Evolutionary conservation across 2,113 vertebrate genomes (phyloP), one percentile per base, ranked within the genome.

Genomic region (Salvelinus namaycush): DNA sequence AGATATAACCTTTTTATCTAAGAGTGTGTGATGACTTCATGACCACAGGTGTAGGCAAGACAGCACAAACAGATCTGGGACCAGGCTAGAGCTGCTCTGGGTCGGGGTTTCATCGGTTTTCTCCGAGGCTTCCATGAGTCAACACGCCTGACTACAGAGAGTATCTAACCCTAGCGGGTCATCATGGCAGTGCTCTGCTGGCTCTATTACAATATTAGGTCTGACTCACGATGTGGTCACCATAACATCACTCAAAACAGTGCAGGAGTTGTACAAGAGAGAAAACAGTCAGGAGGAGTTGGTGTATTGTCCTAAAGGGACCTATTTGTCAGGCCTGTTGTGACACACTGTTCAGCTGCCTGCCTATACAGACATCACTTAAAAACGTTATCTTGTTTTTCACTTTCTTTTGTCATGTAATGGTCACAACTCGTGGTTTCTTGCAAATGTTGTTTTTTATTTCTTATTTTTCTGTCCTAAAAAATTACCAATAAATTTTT

Each of bases 71-170:
- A 60, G n/a, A n/a, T 60, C 18, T 60, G 57, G 57, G 4, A 60
- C 16, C 14, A n/a, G 57, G 57, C 14, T 5, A 16, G n/a, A n/a
- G 16, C 76, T 27, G 68, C 71, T 75, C 78, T 11, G 39, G 39
- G 39, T 44, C 0, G 2, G 9, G 39, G 39, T 44, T 44, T 44
- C 84, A 88, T 84, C 84, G 86, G 87, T 83, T 83, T 84, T 64
- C 62, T 75, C 57, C 66, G 82, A n/a, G 29, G 51, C 18, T 16
- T 59, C 71, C 8, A 27, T 85, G 81, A 88, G 83, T 85, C 83
- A 85, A 82, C 51, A 69, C 77, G 71, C 80, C 74, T 83, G 83
- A 85, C 60, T 68, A 22, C 78, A 57, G 18, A 57, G 54, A 75
- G 74, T 51, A 14, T 84, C 75, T 44, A 44, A 84, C 82, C 77